A percentile compares a stretch with the other conserved stretches of the same genome.
Conservation (phyloP, 2,113 vertebrate species). For the Martes martes region DNA sequence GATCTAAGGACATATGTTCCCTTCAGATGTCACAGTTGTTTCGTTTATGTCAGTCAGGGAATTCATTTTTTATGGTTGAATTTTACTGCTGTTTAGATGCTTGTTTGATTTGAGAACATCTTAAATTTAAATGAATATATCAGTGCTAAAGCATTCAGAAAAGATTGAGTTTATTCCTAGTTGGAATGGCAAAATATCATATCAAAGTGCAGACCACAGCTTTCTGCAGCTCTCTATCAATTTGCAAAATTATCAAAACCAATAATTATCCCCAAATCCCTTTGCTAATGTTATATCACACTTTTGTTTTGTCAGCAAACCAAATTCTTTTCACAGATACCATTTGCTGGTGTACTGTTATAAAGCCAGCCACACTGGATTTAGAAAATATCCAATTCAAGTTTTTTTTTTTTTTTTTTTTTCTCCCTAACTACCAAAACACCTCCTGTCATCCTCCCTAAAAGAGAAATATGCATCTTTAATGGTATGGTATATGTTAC, state of each 20-base stretch:
- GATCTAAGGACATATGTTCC: constrained; percentile 2
- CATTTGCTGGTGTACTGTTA: not conserved
- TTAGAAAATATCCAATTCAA: not conserved
- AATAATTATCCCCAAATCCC: not conserved
- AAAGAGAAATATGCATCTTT: not conserved
- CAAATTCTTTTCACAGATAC: not conserved
- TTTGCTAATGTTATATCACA: not conserved
- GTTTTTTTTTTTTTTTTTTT: too few relatives aligned
- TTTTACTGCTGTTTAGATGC: constrained; percentile 13
- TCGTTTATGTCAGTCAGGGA: not conserved
- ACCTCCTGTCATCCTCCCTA: not conserved
- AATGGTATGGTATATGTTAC: not conserved
- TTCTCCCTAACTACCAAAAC: not conserved
- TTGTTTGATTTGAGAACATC: not conserved
- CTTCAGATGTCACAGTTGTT: constrained; percentile 13
- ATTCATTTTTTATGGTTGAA: not conserved
- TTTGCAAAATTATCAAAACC: not conserved
- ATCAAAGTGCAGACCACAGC: not conserved
- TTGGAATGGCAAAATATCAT: not conserved
- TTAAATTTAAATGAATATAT: constrained; percentile 61
- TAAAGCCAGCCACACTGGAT: not conserved
- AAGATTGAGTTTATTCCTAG: not conserved
- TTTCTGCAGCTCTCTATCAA: not conserved
- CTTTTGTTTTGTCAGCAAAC: not conserved
- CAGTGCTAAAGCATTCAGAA: not conserved